Base-by-base conservation (phyloP, 1,140 invertebrate species). In the Tetraneura akinire region DNA sequence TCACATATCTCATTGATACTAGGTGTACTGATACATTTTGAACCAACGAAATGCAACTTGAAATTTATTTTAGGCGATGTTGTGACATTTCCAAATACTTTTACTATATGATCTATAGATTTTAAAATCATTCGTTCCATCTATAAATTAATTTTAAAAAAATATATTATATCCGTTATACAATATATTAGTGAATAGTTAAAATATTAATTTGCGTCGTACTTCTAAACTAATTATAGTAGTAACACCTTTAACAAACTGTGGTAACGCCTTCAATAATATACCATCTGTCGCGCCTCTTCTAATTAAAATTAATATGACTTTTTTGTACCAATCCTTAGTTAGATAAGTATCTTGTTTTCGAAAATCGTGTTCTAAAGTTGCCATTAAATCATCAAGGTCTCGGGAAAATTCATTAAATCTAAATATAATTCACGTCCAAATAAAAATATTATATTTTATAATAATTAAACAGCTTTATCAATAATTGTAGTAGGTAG, bases 31-130 rank as follows among this genome's bases (percentile, higher is more conserved):
- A 85, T 85, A 4, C 87, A 80, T 2, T 84, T 81, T 9, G 85
- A 82, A 47, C 85, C 84, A 70, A 85, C 83, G 81, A 86, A 88
- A 60, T 84, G 85, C 14, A 88, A 66, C 11, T 85, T 84, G 11
- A 91, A 26, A 80, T 87, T 86, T 6, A 91, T 83, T 80, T 86
- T 85, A 5, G 90, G 90, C 26, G 89, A 86, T 3, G 82, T 83
- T 1, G 84, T 80, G 5, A 82, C 82, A 57, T 87, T 83, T 0
- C 82, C 82, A 45, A 89, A 87, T 4, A 88, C 82, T 3, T 85
- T 83, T 11, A 89, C 83, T 29, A 90, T 83, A 80, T 89, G 85
- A 21, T 88, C 84, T 9, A 90, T 87, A 1, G 88, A 90, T 4
- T 86, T 84, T 51, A 87, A 86, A 57, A 89, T 86, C 53, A 78